Evolutionary conservation across 2,888 invertebrate species (phyloP).

Genomic region (Notodromas monacha): DNA sequence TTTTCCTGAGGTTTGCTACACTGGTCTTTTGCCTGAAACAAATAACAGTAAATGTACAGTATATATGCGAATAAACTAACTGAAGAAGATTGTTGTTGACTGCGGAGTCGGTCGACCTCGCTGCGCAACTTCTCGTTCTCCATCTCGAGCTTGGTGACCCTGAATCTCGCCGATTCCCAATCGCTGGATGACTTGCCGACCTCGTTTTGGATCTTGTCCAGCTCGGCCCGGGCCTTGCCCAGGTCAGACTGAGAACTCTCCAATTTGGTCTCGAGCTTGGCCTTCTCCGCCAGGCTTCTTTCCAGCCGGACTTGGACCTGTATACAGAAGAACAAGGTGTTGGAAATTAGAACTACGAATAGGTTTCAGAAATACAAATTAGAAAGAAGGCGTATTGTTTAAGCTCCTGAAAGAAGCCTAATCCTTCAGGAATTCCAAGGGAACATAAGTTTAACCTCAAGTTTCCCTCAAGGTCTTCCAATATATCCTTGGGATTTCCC

Average conservation of each 20-base stretch:
- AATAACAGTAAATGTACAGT: too few species aligned
- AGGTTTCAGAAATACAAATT: too few species aligned
- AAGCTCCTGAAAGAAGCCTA: too few species aligned
- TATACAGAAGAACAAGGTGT: background rate
- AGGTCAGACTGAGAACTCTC: conserved; percentile 73
- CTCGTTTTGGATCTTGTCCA: conserved; percentile 64
- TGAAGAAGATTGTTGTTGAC: conserved; percentile 5
- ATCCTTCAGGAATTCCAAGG: too few species aligned
- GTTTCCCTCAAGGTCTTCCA: too few species aligned
- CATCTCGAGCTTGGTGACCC: conserved; percentile 46
- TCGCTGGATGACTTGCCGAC: conserved; percentile 60
- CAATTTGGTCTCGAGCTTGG: conserved; percentile 55
- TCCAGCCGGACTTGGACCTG: conserved; percentile 35
- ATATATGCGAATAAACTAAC: too few species aligned
- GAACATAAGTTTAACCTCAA: too few species aligned
- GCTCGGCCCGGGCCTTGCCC: conserved; percentile 69
- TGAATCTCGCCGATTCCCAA: conserved; percentile 52
- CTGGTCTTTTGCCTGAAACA: too few species aligned
- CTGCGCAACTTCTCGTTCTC: conserved; percentile 38
- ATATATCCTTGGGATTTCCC: too few species aligned
- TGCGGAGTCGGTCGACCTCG: conserved; percentile 23
- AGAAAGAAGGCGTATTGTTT: too few species aligned
- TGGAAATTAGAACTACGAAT: too few species aligned
- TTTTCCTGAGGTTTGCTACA: too few species aligned
- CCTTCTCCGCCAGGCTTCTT: conserved; percentile 59